Conservation (phyloP, 2,888 invertebrate species). For the Plagiodera versicolora region DNA sequence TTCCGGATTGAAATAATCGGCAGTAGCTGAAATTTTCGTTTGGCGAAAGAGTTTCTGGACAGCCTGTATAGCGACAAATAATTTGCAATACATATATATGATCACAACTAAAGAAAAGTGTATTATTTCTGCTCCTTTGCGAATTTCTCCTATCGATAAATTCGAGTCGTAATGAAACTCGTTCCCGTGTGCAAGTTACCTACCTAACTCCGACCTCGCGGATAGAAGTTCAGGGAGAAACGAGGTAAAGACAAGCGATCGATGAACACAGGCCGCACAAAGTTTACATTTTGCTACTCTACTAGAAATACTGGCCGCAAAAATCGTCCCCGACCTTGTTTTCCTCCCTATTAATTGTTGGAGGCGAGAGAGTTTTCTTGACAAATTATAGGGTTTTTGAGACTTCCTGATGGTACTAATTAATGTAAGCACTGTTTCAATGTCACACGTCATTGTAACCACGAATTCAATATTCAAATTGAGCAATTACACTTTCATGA, state of each 20-base stretch:
- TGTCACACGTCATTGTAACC: too few relatives aligned
- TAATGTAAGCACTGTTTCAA: too few relatives aligned
- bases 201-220: conserved; percentile 29
- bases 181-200: not conserved
- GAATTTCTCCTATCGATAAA: not conserved
- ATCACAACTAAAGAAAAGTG: not conserved
- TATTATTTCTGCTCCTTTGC: not conserved
- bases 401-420: too few relatives aligned
- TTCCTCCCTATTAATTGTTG: not conserved
- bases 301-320: conserved; percentile 31
- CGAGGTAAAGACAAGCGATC: conserved; percentile 42
- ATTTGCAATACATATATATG: too few relatives aligned
- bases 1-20: too few relatives aligned
- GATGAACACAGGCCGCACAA: conserved; percentile 46
- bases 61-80: too few relatives aligned
- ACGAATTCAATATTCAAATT: too few relatives aligned
- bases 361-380: too few relatives aligned
- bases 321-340: not conserved
- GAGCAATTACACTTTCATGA: too few relatives aligned
- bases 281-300: conserved; percentile 44
- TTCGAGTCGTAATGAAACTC: not conserved
- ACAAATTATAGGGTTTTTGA: too few relatives aligned
- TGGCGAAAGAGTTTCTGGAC: too few relatives aligned
- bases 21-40: too few relatives aligned
- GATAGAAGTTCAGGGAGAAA: conserved; percentile 32